phyloP scores from a whole-genome alignment of 2,113 vertebrate species.

The Anthoscopus minutus region DNA sequence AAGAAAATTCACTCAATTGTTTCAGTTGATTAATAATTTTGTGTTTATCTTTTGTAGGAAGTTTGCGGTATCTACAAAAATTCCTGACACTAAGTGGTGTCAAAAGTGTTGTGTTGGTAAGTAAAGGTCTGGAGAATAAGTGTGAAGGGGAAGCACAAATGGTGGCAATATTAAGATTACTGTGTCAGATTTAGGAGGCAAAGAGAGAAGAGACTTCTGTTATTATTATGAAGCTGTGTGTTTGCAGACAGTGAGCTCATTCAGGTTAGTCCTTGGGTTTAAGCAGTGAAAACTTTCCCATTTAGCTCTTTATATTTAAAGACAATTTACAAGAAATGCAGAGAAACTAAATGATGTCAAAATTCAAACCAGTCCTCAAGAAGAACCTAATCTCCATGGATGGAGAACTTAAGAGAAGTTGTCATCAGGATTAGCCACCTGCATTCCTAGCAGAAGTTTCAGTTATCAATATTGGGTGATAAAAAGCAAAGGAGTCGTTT shows the following conservation, averaged over 20 bases:
- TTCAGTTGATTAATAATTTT: not conserved
- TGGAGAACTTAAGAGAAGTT: not conserved
- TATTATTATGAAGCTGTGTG: not conserved
- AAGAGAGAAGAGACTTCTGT: not conserved
- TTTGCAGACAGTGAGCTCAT: not conserved
- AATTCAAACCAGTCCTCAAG: not conserved
- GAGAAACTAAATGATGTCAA: not conserved
- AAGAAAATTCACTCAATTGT: not conserved
- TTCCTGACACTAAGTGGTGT: constrained; percentile 98
- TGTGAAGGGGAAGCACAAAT: not conserved
- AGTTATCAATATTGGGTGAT: not conserved
- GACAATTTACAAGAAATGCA: not conserved
- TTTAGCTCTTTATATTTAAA: not conserved
- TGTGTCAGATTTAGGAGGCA: not conserved
- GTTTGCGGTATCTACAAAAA: constrained; percentile 95
- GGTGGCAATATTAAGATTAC: not conserved
- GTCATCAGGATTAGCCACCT: not conserved
- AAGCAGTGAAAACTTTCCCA: not conserved
- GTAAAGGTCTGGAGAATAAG: constrained; percentile 39
- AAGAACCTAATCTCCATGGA: not conserved
- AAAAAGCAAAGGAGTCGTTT: not conserved
- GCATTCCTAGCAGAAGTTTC: not conserved
- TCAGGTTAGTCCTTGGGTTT: not conserved
- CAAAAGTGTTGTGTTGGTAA: constrained; percentile 98
- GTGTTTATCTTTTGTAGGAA: constrained; percentile 79